phyloP scores from a whole-genome alignment of 2,113 vertebrate species.

The Pteronura brasiliensis region DNA sequence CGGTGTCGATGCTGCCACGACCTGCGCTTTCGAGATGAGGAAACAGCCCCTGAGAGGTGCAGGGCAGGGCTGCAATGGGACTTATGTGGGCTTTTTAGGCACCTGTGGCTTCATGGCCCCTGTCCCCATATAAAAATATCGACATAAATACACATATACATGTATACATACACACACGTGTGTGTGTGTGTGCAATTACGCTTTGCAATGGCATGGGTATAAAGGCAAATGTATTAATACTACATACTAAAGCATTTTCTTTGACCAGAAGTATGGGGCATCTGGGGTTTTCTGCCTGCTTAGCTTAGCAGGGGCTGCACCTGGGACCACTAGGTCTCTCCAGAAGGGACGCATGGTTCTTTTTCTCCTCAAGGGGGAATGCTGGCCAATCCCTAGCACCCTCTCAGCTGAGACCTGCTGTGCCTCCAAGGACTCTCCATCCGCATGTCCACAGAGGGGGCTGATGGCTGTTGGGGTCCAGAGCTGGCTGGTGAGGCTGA shows the following conservation, averaged over 20 bases:
- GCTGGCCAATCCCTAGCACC: not conserved
- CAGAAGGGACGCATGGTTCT: not conserved
- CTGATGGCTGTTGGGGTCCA: not conserved
- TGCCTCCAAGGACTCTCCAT: not conserved
- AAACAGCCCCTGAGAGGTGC: not conserved
- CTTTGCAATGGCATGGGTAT: not conserved
- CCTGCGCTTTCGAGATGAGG: not conserved
- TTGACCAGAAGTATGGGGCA: not conserved
- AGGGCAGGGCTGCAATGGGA: not conserved
- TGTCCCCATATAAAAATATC: not conserved
- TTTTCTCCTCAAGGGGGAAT: not conserved
- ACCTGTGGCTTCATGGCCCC: not conserved
- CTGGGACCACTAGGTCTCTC: not conserved
- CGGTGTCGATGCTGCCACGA: rapidly evolving
- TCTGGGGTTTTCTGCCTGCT: not conserved
- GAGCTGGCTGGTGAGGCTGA: not conserved
- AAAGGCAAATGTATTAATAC: not conserved
- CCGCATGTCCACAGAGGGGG: not conserved
- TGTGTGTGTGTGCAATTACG: not conserved
- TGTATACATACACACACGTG: not conserved
- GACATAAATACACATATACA: not conserved
- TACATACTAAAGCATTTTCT: not conserved
- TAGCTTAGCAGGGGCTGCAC: not conserved
- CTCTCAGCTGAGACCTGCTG: not conserved
- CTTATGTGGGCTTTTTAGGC: not conserved